Evolutionary conservation across 53 echinoderm and acorn worm species (phyloP).

Genomic region (Zoroaster sp.): DNA sequence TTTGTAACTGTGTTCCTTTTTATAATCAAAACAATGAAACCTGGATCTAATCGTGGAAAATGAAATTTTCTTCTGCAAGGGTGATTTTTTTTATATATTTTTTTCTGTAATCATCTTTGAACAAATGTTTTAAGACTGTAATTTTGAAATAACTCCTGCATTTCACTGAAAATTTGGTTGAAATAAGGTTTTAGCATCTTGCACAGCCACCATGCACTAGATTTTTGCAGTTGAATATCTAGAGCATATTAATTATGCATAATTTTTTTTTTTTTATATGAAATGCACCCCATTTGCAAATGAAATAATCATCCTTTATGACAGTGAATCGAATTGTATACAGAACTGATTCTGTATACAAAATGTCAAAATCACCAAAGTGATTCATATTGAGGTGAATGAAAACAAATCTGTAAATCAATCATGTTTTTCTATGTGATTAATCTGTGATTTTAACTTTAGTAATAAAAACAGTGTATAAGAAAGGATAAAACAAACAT

Average conservation of each 20-base stretch:
- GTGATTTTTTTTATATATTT: not conserved
- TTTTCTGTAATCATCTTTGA: not conserved
- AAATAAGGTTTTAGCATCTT: not conserved
- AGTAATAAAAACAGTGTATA: conserved; percentile 40
- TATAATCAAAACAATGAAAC: not conserved
- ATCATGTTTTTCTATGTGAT: conserved; percentile 39
- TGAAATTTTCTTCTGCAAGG: not conserved
- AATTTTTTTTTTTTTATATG: not conserved
- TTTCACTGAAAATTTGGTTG: not conserved
- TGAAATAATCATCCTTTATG: not conserved
- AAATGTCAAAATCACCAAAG: not conserved
- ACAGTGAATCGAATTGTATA: not conserved
- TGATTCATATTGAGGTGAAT: not conserved
- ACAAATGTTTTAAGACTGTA: not conserved
- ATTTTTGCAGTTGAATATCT: not conserved
- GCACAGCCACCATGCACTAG: not conserved
- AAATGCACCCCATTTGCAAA: not conserved
- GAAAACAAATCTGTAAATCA: not conserved
- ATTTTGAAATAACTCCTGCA: not conserved
- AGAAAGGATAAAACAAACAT: not conserved
- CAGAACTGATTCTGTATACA: not conserved
- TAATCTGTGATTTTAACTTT: conserved; percentile 52
- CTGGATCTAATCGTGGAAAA: not conserved
- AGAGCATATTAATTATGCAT: not conserved
- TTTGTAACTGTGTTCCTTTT: not conserved